Conservation (phyloP, 2,888 invertebrate species). For the Eurytoma adleriae region DNA sequence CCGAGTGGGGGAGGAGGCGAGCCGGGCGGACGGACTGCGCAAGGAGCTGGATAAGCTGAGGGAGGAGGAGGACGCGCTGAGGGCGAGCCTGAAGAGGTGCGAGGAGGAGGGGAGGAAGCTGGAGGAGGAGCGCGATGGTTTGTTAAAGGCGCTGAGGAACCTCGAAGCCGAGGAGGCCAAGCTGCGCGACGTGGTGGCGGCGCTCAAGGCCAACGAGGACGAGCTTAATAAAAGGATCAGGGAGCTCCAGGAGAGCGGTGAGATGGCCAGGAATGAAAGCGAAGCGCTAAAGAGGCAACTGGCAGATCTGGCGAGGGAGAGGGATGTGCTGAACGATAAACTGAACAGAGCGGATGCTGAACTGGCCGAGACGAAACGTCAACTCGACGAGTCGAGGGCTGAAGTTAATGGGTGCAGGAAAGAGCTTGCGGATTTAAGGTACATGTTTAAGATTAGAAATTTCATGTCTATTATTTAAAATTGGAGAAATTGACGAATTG, state of each 20-base stretch:
- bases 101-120: slow-evolving; percentile 51
- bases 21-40: slow-evolving; percentile 30
- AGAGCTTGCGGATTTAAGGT: too few species aligned
- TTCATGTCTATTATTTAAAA: too few species aligned
- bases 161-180: background rate
- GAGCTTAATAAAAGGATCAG: too few species aligned
- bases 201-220: too few species aligned
- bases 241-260: too few species aligned
- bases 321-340: background rate
- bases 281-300: slow-evolving; percentile 45
- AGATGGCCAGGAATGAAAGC: slow-evolving; percentile 49
- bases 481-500: too few species aligned
- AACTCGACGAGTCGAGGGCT: slow-evolving; percentile 50
- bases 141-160: slow-evolving; percentile 21
- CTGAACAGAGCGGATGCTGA: slow-evolving; percentile 8
- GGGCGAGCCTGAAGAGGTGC: slow-evolving; percentile 1
- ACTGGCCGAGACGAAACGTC: slow-evolving; percentile 39
- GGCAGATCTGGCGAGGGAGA: slow-evolving; percentile 17
- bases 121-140: slow-evolving; percentile 51
- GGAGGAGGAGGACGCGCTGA: background rate
- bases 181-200: too few species aligned
- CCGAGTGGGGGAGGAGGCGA: background rate
- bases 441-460: too few species aligned
- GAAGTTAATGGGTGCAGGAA: too few species aligned
- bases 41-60: slow-evolving; percentile 41